Conservation (phyloP, 1,140 invertebrate genomes). For the Pissodes strobi region DNA sequence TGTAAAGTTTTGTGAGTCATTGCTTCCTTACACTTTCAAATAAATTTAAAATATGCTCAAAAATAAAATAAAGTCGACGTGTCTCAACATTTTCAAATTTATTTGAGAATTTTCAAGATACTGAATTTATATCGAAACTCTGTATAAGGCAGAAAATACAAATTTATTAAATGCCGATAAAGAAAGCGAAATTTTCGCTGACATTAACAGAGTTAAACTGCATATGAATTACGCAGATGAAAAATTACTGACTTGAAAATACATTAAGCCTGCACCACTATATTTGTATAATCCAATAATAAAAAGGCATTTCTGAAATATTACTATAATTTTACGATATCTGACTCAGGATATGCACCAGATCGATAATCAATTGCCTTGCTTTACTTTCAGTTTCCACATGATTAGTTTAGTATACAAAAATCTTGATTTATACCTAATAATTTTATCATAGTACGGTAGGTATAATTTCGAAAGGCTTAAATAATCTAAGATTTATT, state of each 20-base stretch:
- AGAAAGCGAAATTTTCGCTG: too few relatives aligned
- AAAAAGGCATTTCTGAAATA: background rate
- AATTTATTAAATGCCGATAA: too few relatives aligned
- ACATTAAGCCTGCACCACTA: too few relatives aligned
- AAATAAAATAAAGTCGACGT: too few relatives aligned
- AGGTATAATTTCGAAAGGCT: slow-evolving; percentile 16
- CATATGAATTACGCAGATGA: background rate
- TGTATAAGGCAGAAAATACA: too few relatives aligned
- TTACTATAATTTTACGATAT: slow-evolving; percentile 1
- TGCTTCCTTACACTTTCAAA: too few relatives aligned
- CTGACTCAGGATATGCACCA: background rate
- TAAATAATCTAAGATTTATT: slow-evolving; percentile 17
- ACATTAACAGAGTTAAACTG: background rate
- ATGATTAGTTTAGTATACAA: slow-evolving; percentile 6
- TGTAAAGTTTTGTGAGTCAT: too few relatives aligned
- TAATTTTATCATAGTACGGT: slow-evolving; percentile 11
- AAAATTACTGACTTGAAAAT: too few relatives aligned
- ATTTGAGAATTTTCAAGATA: too few relatives aligned
- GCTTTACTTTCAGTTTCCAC: slow-evolving; percentile 14
- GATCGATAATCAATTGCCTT: slow-evolving; percentile 1
- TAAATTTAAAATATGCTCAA: too few relatives aligned
- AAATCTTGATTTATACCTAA: slow-evolving; percentile 17
- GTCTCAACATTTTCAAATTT: too few relatives aligned
- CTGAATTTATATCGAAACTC: too few relatives aligned
- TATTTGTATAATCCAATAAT: background rate